Base-by-base conservation (phyloP, 2,797 vertebrate genomes). In the Sebastiscus tertius region DNA sequence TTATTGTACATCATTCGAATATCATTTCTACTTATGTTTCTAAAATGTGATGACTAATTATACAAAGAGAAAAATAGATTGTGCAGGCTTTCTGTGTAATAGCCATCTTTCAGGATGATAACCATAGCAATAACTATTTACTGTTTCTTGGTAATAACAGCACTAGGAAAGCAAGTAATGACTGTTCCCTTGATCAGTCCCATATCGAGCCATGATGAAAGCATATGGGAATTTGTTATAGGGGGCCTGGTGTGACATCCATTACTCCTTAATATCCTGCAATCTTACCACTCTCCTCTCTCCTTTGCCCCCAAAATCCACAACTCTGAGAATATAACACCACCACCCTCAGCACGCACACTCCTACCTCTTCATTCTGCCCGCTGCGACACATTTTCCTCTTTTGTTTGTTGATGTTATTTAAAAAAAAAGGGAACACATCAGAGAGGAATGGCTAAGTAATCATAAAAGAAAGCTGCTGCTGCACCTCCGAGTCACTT, bases 121-220 rank as follows among this genome's bases (percentile, higher is more conserved):
- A 90, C 92, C 86, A 92, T 67, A 83, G 91, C 91, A 94, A 93
- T 94, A 92, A 87, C 84, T 87, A 89, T 92, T 87, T 88, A 87
- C 81, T 83, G 79, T 90, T 92, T 81, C 84, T 85, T 87, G 81
- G 86, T 93, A 92, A 95, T 95, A 94, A 91, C 88, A 91, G 88
- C 75, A 88, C 79, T 79, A 77, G 84, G 86, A 90, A 89, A 87
- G 85, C 87, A 84, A 83, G 88, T 94, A 94, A 94, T 94, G 88
- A 93, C 88, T 83, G 71, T 89, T 94, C 93, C 92, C 90, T 94
- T 94, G 91, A 96, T 95, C 94, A 95, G 92, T 79, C 87, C 91
- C 75, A 88, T 85, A 91, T 92, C 42, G 66, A 92, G 87, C 87
- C 74, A 78, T 91, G 94, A 95, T 95, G 92, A 95, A 95, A 95